phyloP scores from a whole-genome alignment of 2,888 invertebrate species.

The Agelastica alni region DNA sequence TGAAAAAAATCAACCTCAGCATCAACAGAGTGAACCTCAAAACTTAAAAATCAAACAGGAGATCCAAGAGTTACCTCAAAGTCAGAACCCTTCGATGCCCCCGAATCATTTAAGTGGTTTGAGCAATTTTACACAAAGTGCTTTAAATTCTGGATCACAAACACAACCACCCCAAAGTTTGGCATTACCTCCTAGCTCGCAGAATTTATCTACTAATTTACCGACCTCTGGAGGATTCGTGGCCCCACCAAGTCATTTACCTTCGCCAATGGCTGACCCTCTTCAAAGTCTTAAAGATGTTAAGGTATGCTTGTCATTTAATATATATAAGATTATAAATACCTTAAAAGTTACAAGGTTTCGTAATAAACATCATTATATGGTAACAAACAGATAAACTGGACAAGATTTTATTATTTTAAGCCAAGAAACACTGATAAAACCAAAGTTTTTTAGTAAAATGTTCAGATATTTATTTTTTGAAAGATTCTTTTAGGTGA shows the following conservation, averaged over 20 bases:
- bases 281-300: conserved; percentile 79
- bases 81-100: conserved; percentile 28
- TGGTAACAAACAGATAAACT: too few relatives aligned
- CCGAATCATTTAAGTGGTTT: conserved; percentile 37
- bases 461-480: too few relatives aligned
- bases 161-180: conserved; percentile 23
- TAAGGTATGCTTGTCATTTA: conserved; percentile 63
- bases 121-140: conserved; percentile 28
- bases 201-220: conserved; percentile 29
- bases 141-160: conserved; percentile 11
- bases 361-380: too few relatives aligned
- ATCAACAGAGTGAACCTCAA: conserved; percentile 65
- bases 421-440: too few relatives aligned
- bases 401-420: too few relatives aligned
- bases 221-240: conserved; percentile 35
- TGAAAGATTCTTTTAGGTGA: too few relatives aligned
- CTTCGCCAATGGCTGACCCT: conserved; percentile 60
- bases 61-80: conserved; percentile 57
- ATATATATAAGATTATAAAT: too few relatives aligned
- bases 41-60: conserved; percentile 76
- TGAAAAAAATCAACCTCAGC: conserved; percentile 41
- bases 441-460: too few relatives aligned
- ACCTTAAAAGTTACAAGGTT: too few relatives aligned
- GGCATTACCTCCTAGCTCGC: conserved; percentile 33
- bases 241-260: conserved; percentile 39